Conservation (phyloP, 2,888 invertebrate species). For the Pachydiplax longipennis region DNA sequence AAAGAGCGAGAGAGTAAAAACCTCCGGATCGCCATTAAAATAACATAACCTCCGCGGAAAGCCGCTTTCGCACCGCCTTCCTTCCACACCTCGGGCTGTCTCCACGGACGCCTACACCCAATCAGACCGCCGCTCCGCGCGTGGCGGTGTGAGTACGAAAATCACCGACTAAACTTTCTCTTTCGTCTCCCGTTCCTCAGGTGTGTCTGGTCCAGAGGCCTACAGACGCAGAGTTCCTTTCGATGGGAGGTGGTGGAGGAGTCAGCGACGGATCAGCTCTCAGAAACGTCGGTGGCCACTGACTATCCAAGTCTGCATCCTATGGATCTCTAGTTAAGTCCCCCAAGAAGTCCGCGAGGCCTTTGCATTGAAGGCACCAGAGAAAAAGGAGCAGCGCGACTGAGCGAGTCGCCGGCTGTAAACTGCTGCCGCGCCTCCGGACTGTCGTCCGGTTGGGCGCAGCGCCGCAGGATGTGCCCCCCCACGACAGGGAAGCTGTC, state of each 20-base stretch:
- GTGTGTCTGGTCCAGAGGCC: slow-evolving; percentile 51
- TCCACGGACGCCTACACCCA: background rate
- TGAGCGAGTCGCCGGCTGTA: background rate
- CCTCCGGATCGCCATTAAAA: background rate
- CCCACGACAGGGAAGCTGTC: background rate
- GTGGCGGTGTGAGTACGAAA: background rate
- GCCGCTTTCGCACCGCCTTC: background rate
- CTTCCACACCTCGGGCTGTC: background rate
- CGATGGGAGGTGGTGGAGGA: slow-evolving; percentile 47
- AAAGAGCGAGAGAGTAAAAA: too few relatives aligned
- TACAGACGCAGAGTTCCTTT: slow-evolving; percentile 49
- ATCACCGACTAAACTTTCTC: slow-evolving; percentile 1
- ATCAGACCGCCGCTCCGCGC: background rate
- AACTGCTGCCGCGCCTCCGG: background rate
- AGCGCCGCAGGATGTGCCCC: background rate
- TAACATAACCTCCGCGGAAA: background rate
- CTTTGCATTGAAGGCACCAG: background rate
- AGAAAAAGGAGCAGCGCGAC: background rate
- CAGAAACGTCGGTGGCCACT: slow-evolving; percentile 57
- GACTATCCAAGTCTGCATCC: slow-evolving; percentile 47
- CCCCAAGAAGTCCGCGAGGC: background rate
- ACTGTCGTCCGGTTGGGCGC: background rate
- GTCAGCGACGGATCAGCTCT: slow-evolving; percentile 51
- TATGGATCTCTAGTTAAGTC: background rate
- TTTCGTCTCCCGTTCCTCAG: slow-evolving; percentile 47